phyloP scores from a whole-genome alignment of 30 jellyfish, hydroid and myxozoan genomes.

The Rhopilema esculentum region DNA sequence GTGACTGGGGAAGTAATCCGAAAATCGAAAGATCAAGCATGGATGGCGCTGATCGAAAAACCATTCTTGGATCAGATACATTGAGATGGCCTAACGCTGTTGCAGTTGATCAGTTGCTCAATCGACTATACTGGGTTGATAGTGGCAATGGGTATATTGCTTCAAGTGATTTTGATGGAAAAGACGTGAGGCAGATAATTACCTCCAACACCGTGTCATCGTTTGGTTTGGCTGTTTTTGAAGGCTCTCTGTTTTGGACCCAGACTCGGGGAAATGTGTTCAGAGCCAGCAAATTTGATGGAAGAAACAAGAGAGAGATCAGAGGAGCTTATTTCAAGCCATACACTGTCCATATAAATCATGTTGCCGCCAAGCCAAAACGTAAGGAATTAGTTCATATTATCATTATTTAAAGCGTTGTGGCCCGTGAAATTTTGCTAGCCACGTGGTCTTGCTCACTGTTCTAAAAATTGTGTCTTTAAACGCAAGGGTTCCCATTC shows the following conservation, averaged over 20 bases:
- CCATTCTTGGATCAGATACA: slow-evolving; percentile 56
- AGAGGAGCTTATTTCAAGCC: slow-evolving; percentile 80
- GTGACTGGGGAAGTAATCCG: slow-evolving; percentile 85
- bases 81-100: slow-evolving; percentile 82
- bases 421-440: too few relatives aligned
- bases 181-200: slow-evolving; percentile 55
- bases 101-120: slow-evolving; percentile 74
- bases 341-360: slow-evolving; percentile 78
- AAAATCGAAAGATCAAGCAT: slow-evolving; percentile 90
- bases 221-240: slow-evolving; percentile 89
- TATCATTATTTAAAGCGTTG: not conserved
- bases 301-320: slow-evolving; percentile 57
- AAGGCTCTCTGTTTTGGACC: slow-evolving; percentile 89
- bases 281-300: slow-evolving; percentile 80
- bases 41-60: slow-evolving; percentile 84
- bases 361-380: slow-evolving; percentile 81
- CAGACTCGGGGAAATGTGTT: slow-evolving; percentile 64
- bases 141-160: slow-evolving; percentile 68
- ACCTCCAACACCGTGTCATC: slow-evolving; percentile 66
- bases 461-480: too few relatives aligned
- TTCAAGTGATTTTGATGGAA: slow-evolving; percentile 87
- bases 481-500: too few relatives aligned
- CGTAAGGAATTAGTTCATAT: slow-evolving; percentile 33
- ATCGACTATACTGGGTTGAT: slow-evolving; percentile 91
- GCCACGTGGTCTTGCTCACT: too few relatives aligned